phyloP scores from a whole-genome alignment of 2,797 vertebrate species.

The Anguilla pacifica region DNA sequence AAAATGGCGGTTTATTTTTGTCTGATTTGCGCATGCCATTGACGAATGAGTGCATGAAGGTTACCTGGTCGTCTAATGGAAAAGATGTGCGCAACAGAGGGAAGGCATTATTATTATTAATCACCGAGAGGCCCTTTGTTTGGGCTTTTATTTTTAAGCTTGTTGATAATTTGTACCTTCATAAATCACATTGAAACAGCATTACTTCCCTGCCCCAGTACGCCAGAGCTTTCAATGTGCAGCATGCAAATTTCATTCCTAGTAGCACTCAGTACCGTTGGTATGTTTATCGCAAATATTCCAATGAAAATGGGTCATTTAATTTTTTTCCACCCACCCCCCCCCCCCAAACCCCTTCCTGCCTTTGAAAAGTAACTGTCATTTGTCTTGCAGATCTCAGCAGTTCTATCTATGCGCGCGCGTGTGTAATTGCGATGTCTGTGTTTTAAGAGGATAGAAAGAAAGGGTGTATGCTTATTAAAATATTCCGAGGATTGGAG shows the following conservation, averaged over 20 bases:
- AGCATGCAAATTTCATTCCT: slow-evolving; percentile 37
- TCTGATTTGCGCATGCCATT: slow-evolving; percentile 52
- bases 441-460: slow-evolving; percentile 40
- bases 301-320: slow-evolving; percentile 57
- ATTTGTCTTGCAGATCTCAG: slow-evolving; percentile 35
- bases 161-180: slow-evolving; percentile 54
- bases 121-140: slow-evolving; percentile 49
- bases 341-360: neutral
- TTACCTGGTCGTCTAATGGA: slow-evolving; percentile 50
- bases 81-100: slow-evolving; percentile 40
- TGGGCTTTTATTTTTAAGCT: slow-evolving; percentile 44
- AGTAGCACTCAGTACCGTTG: slow-evolving; percentile 34
- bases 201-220: slow-evolving; percentile 19
- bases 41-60: slow-evolving; percentile 49
- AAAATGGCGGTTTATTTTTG: slow-evolving; percentile 52
- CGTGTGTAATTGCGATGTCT: slow-evolving; percentile 32
- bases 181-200: slow-evolving; percentile 45
- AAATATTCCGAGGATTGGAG: slow-evolving; percentile 27
- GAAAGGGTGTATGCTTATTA: slow-evolving; percentile 39
- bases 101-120: slow-evolving; percentile 46
- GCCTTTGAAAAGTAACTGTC: slow-evolving; percentile 29
- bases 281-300: slow-evolving; percentile 49
- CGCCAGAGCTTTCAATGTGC: slow-evolving; percentile 11
- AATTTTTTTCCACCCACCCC: slow-evolving; percentile 27
- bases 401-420: slow-evolving; percentile 37